Evolutionary conservation across 2,888 invertebrate species (phyloP).

Genomic region (Coelopa pilipes): DNA sequence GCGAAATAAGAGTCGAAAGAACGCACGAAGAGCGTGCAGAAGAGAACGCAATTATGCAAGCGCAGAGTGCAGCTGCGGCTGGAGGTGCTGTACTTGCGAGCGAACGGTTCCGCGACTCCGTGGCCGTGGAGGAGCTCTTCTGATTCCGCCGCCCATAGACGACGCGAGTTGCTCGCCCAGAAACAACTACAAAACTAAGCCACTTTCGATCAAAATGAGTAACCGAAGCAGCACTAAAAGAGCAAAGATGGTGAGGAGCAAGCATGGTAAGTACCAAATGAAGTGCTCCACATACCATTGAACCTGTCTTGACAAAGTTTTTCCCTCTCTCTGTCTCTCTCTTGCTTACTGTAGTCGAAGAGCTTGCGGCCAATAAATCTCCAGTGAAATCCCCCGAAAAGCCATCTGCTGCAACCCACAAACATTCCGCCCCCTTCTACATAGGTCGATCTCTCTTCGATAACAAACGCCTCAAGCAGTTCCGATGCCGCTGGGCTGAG

Average conservation of each 20-base stretch:
- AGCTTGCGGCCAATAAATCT: no score
- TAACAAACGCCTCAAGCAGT: constrained; percentile 59
- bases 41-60: constrained; percentile 55
- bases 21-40: neutral
- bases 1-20: no score
- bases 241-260: neutral
- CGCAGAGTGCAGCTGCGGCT: constrained; percentile 44
- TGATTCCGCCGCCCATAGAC: neutral
- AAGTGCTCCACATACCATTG: no score
- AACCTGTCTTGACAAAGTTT: no score
- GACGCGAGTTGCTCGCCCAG: neutral
- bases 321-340: no score
- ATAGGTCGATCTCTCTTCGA: constrained; percentile 59
- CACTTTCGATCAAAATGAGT: no score
- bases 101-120: neutral
- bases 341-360: no score
- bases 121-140: constrained; percentile 5
- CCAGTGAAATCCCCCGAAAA: constrained; percentile 31
- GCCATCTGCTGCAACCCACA: constrained; percentile 32
- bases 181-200: neutral
- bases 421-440: constrained; percentile 62
- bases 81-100: constrained; percentile 52
- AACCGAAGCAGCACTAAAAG: neutral
- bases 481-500: constrained; percentile 53
- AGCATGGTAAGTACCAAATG: constrained; percentile 12